These are phyloP conservation scores for Aricia agestis DNA, from an alignment of 1,140 invertebrate species.

Conservation along the genomic window DNA sequence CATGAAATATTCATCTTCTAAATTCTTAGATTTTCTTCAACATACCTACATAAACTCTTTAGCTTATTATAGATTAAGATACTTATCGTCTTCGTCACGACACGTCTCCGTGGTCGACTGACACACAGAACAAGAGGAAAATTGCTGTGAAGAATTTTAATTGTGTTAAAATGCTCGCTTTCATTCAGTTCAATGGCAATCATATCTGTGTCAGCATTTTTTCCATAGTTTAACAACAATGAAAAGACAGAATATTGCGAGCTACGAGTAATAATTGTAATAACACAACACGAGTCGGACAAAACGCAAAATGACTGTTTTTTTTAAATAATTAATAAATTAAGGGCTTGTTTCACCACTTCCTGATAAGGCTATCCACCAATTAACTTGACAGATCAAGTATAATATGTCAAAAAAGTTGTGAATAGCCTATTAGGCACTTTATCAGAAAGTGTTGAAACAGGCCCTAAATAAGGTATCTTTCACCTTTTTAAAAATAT, in stretches of 20 bases:
- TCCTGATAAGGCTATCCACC: too few relatives aligned
- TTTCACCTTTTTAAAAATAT: too few relatives aligned
- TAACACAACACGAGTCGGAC: not conserved
- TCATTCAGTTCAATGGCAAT: constrained; percentile 17
- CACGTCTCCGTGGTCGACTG: not conserved
- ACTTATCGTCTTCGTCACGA: not conserved
- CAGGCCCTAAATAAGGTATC: too few relatives aligned
- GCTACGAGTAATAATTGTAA: not conserved
- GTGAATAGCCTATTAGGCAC: too few relatives aligned
- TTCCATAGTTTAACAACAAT: constrained; percentile 31
- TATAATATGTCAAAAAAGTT: too few relatives aligned
- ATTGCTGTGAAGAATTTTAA: constrained; percentile 21
- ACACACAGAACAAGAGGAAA: not conserved
- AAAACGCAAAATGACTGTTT: not conserved
- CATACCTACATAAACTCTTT: not conserved
- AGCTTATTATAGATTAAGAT: not conserved
- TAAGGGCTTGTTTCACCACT: too few relatives aligned
- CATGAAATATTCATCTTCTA: not conserved
- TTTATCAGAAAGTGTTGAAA: too few relatives aligned
- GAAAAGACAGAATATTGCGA: constrained; percentile 38
- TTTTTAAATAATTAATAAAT: too few relatives aligned
- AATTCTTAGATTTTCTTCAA: not conserved
- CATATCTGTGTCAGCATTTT: constrained; percentile 29
- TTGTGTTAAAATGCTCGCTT: constrained; percentile 19
- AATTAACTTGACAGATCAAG: too few relatives aligned